Conservation (phyloP, 2,888 invertebrate genomes). For the Drosophila austrosaltans region DNA sequence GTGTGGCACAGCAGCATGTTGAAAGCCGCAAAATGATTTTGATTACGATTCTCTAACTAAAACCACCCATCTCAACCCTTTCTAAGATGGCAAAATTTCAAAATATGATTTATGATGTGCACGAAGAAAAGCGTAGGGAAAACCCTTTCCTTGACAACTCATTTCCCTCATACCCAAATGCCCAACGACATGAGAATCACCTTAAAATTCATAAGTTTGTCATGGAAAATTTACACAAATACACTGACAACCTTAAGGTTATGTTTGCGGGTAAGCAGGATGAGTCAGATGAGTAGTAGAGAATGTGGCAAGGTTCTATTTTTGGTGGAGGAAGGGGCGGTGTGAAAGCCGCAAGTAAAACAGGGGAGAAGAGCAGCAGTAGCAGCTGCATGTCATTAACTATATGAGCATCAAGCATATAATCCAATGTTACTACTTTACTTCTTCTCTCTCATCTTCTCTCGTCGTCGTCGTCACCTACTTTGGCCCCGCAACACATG, state of each 20-base stretch:
- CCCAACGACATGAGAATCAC: constrained; percentile 62
- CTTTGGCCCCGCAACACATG: constrained; percentile 37
- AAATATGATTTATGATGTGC: constrained; percentile 67
- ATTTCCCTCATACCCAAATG: constrained; percentile 33
- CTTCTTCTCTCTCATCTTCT: neutral
- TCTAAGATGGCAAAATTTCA: constrained; percentile 23
- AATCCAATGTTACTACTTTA: constrained; percentile 15
- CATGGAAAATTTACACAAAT: constrained; percentile 33
- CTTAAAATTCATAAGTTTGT: constrained; percentile 77
- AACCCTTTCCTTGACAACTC: constrained; percentile 60
- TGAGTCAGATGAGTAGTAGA: neutral
- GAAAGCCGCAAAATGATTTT: constrained; percentile 75
- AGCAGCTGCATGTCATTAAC: constrained; percentile 76
- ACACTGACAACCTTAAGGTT: neutral
- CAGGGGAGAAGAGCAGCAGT: constrained; percentile 1
- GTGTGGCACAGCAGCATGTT: constrained; percentile 52
- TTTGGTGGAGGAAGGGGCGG: neutral
- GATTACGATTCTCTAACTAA: constrained; percentile 48
- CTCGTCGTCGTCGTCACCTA: constrained; percentile 45
- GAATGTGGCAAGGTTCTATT: neutral
- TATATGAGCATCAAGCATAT: constrained; percentile 47
- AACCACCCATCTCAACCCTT: constrained; percentile 12
- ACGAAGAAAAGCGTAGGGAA: constrained; percentile 3
- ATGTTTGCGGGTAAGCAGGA: constrained; percentile 1
- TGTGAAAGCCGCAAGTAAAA: constrained; percentile 42